Percentiles rank a stretch among this genome's conserved stretches.
These are phyloP conservation scores for Podotricha telesiphe DNA, from an alignment of 2,888 invertebrate genomes.

Conservation along the genomic window DNA sequence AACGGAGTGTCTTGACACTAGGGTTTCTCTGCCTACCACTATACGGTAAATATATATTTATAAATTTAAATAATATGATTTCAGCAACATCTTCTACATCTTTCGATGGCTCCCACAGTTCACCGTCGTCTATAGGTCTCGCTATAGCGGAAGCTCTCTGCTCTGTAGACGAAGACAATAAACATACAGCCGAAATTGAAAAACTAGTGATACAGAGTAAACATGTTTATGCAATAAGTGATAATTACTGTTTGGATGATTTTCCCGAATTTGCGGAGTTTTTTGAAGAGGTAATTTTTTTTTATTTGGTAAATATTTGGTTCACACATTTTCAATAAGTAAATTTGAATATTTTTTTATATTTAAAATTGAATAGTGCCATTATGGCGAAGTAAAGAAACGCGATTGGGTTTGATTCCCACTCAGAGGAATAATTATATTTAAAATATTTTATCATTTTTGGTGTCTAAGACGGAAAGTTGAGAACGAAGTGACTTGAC, in stretches of 20 bases:
- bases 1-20: too few species aligned
- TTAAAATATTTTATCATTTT: too few species aligned
- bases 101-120: slow-evolving; percentile 71
- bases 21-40: too few species aligned
- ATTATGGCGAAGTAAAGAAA: too few species aligned
- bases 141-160: slow-evolving; percentile 91
- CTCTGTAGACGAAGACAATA: slow-evolving; percentile 90
- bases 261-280: slow-evolving; percentile 76
- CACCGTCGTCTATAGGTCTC: slow-evolving; percentile 84
- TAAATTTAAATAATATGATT: slow-evolving; percentile 15
- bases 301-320: neutral
- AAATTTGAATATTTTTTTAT: too few species aligned
- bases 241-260: slow-evolving; percentile 70
- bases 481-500: too few species aligned
- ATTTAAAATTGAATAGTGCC: too few species aligned
- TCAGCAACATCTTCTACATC: slow-evolving; percentile 67
- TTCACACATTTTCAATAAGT: too few species aligned
- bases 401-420: too few species aligned
- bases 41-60: too few species aligned
- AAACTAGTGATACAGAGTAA: slow-evolving; percentile 84
- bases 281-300: slow-evolving; percentile 64
- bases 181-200: slow-evolving; percentile 89
- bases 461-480: too few species aligned
- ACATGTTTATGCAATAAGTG: slow-evolving; percentile 63
- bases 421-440: too few species aligned